These are phyloP conservation scores for Troilus luridus DNA, from an alignment of 2,888 invertebrate genomes.

Conservation along the genomic window DNA sequence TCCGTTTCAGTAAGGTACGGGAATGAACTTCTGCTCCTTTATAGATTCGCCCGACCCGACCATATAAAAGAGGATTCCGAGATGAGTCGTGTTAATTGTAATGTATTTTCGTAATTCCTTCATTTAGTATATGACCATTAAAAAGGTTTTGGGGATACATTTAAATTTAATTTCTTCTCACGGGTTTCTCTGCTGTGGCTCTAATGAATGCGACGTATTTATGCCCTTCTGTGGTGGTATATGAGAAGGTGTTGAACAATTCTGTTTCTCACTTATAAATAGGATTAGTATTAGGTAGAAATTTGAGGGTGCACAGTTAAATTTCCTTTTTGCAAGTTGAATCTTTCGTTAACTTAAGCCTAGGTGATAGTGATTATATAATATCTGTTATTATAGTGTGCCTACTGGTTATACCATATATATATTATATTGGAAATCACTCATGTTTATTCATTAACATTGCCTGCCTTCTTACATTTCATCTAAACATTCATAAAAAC, in stretches of 20 bases:
- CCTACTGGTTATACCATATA: no score
- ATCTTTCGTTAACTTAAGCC: background rate
- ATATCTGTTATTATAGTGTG: background rate
- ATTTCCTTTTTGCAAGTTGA: background rate
- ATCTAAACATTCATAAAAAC: no score
- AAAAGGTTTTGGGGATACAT: background rate
- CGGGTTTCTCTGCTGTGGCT: background rate
- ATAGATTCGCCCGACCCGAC: background rate
- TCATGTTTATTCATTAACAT: no score
- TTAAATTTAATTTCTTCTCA: background rate
- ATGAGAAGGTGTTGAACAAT: background rate
- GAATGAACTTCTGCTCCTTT: background rate
- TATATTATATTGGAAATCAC: no score
- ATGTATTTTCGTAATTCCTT: constrained; percentile 5
- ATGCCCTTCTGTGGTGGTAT: background rate
- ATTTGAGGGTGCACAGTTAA: background rate
- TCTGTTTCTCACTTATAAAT: background rate
- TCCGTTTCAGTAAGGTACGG: background rate
- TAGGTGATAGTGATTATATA: background rate
- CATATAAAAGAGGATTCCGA: background rate
- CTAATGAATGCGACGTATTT: background rate
- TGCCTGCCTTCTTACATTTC: no score
- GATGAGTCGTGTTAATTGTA: background rate
- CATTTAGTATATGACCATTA: background rate
- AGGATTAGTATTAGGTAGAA: background rate